Conservation (phyloP, 2,888 invertebrate genomes). For the Amblyjoppa fuscipennis region DNA sequence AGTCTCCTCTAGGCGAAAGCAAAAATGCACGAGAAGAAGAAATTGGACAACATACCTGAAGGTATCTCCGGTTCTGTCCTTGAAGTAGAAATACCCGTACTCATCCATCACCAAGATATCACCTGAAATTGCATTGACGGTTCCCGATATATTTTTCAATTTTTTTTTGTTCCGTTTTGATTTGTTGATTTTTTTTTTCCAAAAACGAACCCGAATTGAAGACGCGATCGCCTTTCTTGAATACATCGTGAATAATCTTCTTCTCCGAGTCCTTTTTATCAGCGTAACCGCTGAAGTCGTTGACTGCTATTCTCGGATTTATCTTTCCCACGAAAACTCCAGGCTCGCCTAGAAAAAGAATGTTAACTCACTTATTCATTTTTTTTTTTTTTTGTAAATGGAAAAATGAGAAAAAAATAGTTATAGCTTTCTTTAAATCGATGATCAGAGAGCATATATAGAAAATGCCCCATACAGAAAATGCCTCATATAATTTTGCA, state of each 20-base stretch:
- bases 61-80: slow-evolving; percentile 95
- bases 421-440: not conserved
- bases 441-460: not conserved
- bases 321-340: slow-evolving; percentile 94
- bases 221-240: slow-evolving; percentile 93
- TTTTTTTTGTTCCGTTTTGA: not conserved
- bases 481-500: too few species aligned
- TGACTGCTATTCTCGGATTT: slow-evolving; percentile 86
- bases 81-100: slow-evolving; percentile 97
- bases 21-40: not conserved
- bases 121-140: slow-evolving; percentile 84
- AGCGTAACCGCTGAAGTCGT: slow-evolving; percentile 91
- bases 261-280: slow-evolving; percentile 92
- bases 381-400: not conserved
- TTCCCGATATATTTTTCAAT: not conserved
- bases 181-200: not conserved
- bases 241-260: slow-evolving; percentile 93
- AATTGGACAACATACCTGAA: slow-evolving; percentile 86
- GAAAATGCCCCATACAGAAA: too few species aligned
- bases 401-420: too few species aligned
- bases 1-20: slow-evolving; percentile 86
- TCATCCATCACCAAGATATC: slow-evolving; percentile 97
- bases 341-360: slow-evolving; percentile 88
- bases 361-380: not conserved
- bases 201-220: slow-evolving; percentile 90